Conservation (phyloP, 2,797 vertebrate species). For the Geotrypetes seraphini region DNA sequence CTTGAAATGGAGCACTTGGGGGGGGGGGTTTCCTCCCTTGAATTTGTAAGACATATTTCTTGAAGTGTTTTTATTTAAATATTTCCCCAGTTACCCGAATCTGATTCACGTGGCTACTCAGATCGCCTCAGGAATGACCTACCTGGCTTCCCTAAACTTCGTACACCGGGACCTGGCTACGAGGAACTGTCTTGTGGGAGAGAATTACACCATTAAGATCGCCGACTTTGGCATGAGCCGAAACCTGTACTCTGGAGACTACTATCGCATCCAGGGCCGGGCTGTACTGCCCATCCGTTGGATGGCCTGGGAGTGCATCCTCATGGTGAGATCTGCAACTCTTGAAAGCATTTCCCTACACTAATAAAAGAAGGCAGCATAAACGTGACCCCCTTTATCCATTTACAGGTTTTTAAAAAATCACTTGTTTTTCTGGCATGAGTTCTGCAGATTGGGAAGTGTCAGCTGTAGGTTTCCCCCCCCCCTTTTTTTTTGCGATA, state of each 20-base stretch:
- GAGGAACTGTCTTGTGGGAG: slow-evolving; percentile 81
- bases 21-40: too few species aligned
- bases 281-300: slow-evolving; percentile 89
- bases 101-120: slow-evolving; percentile 80
- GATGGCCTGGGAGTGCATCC: slow-evolving; percentile 97
- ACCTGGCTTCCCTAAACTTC: slow-evolving; percentile 80
- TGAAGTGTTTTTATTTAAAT: too few species aligned
- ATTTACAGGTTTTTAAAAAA: too few species aligned
- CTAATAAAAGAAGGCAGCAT: too few species aligned
- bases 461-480: too few species aligned
- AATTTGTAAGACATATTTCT: too few species aligned
- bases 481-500: too few species aligned
- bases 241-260: slow-evolving; percentile 79
- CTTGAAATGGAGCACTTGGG: too few species aligned
- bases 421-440: too few species aligned
- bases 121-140: slow-evolving; percentile 86
- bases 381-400: too few species aligned
- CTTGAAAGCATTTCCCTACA: too few species aligned
- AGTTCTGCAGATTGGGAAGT: too few species aligned
- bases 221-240: slow-evolving; percentile 93
- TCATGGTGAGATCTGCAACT: slow-evolving; percentile 61
- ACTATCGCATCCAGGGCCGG: slow-evolving; percentile 84
- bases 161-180: slow-evolving; percentile 89
- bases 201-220: slow-evolving; percentile 81
- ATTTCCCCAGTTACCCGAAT: slow-evolving; percentile 63